These are phyloP conservation scores for Exocentrus adspersus DNA, from an alignment of 2,888 invertebrate species.

Conservation along the genomic window DNA sequence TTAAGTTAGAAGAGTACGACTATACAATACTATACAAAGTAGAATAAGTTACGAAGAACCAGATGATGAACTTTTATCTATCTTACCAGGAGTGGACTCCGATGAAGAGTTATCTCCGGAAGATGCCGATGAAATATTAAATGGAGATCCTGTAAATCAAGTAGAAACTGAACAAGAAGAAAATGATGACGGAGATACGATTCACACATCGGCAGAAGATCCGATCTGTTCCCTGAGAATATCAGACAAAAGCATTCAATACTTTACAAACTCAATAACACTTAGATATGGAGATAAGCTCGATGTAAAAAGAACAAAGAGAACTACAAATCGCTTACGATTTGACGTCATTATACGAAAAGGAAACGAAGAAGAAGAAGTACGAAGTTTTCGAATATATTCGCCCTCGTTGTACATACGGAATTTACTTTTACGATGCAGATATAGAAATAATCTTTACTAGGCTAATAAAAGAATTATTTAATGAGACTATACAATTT, in stretches of 20 bases:
- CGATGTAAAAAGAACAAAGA: constrained; percentile 10
- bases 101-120: constrained; percentile 5
- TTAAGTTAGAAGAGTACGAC: constrained; percentile 11
- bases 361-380: constrained; percentile 7
- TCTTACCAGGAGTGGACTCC: constrained; percentile 10
- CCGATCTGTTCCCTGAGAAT: constrained; percentile 16
- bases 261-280: constrained; percentile 12
- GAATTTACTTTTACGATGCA: constrained; percentile 9
- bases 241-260: neutral
- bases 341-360: constrained; percentile 16
- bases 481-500: neutral
- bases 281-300: constrained; percentile 7
- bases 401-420: constrained; percentile 5
- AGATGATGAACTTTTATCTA: neutral
- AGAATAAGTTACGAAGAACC: neutral
- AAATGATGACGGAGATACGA: constrained; percentile 4
- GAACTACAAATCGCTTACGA: neutral
- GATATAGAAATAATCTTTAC: constrained; percentile 4
- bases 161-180: neutral
- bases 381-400: constrained; percentile 9
- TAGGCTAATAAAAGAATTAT: constrained; percentile 1
- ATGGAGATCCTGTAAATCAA: neutral
- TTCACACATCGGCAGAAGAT: constrained; percentile 16
- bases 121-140: constrained; percentile 11
- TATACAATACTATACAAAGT: constrained; percentile 6